Evolutionary conservation across 2,113 vertebrate species (phyloP).

Genomic region (Elanoides forficatus): DNA sequence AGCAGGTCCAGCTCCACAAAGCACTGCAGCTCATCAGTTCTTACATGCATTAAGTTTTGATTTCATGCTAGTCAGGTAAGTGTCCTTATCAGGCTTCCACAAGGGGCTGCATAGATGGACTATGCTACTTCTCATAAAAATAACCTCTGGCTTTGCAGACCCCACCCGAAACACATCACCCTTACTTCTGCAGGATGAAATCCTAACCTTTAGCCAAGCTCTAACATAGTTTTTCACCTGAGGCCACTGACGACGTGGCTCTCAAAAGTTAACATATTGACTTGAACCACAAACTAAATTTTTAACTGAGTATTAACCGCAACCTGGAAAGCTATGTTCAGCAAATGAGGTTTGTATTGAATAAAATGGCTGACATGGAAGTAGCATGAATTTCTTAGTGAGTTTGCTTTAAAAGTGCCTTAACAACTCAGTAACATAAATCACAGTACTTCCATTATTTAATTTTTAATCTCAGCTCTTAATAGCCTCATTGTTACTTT

Average conservation of each 20-base stretch:
- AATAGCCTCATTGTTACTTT: slow-evolving; percentile 17
- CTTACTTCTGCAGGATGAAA: not conserved
- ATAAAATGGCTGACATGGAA: not conserved
- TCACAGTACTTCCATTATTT: not conserved
- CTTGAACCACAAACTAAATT: not conserved
- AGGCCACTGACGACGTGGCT: not conserved
- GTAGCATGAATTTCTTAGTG: not conserved
- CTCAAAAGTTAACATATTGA: not conserved
- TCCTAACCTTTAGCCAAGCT: not conserved
- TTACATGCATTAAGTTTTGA: accelerated
- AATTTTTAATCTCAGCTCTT: not conserved
- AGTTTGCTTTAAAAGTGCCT: slow-evolving; percentile 8
- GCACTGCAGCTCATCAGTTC: not conserved
- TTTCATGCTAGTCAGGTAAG: not conserved
- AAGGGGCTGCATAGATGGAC: not conserved
- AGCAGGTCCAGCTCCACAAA: not conserved
- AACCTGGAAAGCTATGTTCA: not conserved
- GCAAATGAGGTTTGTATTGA: slow-evolving; percentile 2
- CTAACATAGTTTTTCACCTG: not conserved
- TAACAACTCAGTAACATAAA: not conserved
- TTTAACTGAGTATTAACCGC: not conserved
- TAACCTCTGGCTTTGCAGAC: not conserved
- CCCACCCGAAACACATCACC: not conserved
- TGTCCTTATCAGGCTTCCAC: not conserved
- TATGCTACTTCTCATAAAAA: not conserved